phyloP scores from a whole-genome alignment of 2,888 invertebrate genomes.

The Rosalia funebris region DNA sequence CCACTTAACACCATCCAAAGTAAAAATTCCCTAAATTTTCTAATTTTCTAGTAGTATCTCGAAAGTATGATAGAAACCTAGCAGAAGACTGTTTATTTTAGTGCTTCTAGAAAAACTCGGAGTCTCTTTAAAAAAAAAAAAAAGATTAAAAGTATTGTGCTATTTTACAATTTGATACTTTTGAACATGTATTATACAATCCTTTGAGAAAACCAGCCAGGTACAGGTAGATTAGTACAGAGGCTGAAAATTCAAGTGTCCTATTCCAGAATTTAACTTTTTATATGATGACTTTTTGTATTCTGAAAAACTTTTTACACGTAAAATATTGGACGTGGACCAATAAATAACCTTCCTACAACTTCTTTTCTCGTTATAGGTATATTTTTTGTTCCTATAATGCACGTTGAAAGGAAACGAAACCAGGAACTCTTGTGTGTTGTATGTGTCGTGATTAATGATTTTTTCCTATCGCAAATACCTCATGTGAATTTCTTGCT shows the following conservation, averaged over 20 bases:
- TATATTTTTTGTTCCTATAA: constrained; percentile 23
- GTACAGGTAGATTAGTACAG: constrained; percentile 30
- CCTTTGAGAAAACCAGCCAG: constrained; percentile 27
- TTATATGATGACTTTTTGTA: constrained; percentile 46
- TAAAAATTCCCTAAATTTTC: constrained; percentile 25
- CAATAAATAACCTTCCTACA: constrained; percentile 25
- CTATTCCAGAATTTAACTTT: constrained; percentile 47
- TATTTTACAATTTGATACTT: constrained; percentile 11
- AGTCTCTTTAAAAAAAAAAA: constrained; percentile 18
- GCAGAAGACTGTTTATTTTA: constrained; percentile 37
- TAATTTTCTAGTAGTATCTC: constrained; percentile 18
- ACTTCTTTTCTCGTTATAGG: constrained; percentile 6
- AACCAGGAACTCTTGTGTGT: constrained; percentile 14
- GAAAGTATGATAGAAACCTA: constrained; percentile 27
- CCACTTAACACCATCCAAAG: neutral
- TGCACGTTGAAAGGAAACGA: constrained; percentile 8
- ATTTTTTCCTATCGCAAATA: constrained; percentile 1
- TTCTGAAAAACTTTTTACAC: constrained; percentile 39
- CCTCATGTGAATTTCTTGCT: constrained; percentile 4
- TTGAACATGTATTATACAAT: constrained; percentile 2
- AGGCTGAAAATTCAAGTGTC: constrained; percentile 41
- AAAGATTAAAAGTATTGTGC: neutral
- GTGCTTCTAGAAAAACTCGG: constrained; percentile 22
- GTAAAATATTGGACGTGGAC: constrained; percentile 35
- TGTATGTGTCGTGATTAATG: constrained; percentile 24